Conservation (phyloP, 2,113 vertebrate species). For the Semnopithecus entellus region DNA sequence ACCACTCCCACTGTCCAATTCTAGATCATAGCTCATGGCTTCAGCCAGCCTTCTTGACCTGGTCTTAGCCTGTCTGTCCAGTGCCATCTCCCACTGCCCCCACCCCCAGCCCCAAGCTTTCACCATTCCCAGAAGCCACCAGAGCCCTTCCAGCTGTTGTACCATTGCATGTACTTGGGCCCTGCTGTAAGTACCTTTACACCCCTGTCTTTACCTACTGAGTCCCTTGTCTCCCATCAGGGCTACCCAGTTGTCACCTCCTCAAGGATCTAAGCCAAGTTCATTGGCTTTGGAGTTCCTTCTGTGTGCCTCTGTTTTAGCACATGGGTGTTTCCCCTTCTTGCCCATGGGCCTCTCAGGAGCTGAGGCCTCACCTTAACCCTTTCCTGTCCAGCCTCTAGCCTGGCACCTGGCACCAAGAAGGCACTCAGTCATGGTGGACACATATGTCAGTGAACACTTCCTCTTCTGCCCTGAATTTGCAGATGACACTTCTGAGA, state of each 20-base stretch:
- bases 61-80: not conserved
- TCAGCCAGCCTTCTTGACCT: not conserved
- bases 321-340: not conserved
- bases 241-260: not conserved
- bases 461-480: not conserved
- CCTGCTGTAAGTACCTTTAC: not conserved
- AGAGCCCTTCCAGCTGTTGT: not conserved
- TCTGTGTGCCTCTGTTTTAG: too few relatives aligned
- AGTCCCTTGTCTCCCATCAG: not conserved
- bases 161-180: not conserved
- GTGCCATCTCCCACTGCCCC: not conserved
- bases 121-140: not conserved
- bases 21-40: not conserved
- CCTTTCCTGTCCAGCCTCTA: not conserved
- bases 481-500: not conserved
- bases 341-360: not conserved
- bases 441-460: fast-evolving
- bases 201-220: not conserved
- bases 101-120: not conserved
- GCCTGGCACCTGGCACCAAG: not conserved
- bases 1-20: too few relatives aligned
- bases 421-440: not conserved
- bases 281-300: not conserved
- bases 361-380: not conserved
- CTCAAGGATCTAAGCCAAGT: not conserved